Conservation (phyloP, 2,888 invertebrate species). For the Chymomyza procnemis region DNA sequence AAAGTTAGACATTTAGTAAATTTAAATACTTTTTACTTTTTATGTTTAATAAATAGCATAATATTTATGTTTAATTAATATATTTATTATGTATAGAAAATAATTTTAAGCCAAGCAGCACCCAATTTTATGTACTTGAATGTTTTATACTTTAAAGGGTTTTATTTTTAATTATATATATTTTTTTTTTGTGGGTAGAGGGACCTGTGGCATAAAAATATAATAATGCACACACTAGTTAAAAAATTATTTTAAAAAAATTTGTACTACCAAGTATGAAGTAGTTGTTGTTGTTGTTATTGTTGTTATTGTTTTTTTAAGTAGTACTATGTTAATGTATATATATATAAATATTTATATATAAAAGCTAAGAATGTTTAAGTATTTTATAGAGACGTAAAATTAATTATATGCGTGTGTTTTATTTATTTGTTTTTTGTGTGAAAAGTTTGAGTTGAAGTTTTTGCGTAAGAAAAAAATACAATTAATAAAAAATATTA, state of each 20-base stretch:
- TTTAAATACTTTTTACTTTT: background rate
- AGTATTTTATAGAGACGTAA: background rate
- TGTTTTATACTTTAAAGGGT: background rate
- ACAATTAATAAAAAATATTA: background rate
- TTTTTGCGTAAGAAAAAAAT: conserved; percentile 10
- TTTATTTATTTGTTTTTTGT: conserved; percentile 4
- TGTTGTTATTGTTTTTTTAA: background rate
- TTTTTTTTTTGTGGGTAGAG: too few relatives aligned
- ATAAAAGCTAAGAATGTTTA: background rate
- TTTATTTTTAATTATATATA: too few relatives aligned
- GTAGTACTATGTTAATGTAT: conserved; percentile 13
- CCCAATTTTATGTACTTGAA: background rate
- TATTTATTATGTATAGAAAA: too few relatives aligned
- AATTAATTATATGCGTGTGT: background rate
- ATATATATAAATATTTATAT: too few relatives aligned
- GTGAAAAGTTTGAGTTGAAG: conserved; percentile 13
- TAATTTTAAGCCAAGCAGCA: background rate
- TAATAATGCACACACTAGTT: background rate
- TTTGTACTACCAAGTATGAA: background rate
- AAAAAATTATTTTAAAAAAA: background rate
- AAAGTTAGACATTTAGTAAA: background rate
- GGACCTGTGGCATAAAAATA: background rate
- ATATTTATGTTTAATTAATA: background rate
- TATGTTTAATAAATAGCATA: background rate
- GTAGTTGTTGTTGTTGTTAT: background rate